A percentile compares a stretch with the other conserved stretches of the same genome.
These are phyloP conservation scores for Chironomus striatipennis DNA, from an alignment of 1,140 invertebrate genomes.

Conservation along the genomic window DNA sequence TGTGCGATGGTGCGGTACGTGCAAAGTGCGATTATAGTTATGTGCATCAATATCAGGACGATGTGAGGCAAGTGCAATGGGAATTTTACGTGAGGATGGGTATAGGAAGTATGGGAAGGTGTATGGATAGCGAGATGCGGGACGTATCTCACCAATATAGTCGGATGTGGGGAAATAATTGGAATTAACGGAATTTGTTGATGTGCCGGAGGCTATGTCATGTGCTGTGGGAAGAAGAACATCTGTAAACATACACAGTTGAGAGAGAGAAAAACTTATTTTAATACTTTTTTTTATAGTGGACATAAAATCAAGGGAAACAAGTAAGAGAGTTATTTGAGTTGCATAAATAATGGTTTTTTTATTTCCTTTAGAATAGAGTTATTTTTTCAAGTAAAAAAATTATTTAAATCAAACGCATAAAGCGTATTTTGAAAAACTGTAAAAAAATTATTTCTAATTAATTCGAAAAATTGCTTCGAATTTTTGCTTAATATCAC, in stretches of 20 bases:
- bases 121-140: not conserved
- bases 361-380: too few relatives aligned
- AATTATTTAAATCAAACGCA: too few relatives aligned
- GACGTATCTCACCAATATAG: slow-evolving; percentile 1
- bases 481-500: too few relatives aligned
- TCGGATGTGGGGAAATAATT: slow-evolving; percentile 17
- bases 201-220: not conserved
- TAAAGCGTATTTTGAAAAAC: too few relatives aligned
- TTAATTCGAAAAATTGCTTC: too few relatives aligned
- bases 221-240: slow-evolving; percentile 21
- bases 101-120: slow-evolving; percentile 21
- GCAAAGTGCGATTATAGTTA: slow-evolving; percentile 10
- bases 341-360: too few relatives aligned
- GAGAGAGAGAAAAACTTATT: too few relatives aligned
- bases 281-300: too few relatives aligned
- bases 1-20: not conserved
- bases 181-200: slow-evolving; percentile 24
- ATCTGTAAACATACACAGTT: not conserved
- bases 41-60: slow-evolving; percentile 24
- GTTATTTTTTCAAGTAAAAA: too few relatives aligned
- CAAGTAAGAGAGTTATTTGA: too few relatives aligned
- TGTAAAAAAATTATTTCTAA: too few relatives aligned
- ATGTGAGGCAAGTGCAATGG: slow-evolving; percentile 22
- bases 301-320: too few relatives aligned
- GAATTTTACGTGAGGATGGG: slow-evolving; percentile 23